Evolutionary conservation across 2,888 invertebrate genomes (phyloP), one percentile per base, ranked within the genome.

Genomic region (Tuberolachnus salignus): DNA sequence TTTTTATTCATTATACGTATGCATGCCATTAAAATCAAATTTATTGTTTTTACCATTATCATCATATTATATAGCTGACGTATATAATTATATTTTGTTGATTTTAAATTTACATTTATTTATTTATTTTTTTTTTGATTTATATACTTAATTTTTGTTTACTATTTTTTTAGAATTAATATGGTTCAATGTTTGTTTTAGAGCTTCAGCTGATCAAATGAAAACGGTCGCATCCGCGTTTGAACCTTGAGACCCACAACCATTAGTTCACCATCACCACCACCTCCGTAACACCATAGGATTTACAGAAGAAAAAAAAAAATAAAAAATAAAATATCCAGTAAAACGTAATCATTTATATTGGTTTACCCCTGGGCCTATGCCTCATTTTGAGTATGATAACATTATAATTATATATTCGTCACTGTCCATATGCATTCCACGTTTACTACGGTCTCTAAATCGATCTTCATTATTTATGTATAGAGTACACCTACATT

Each of bases 151-250:
- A 21, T 26, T 1, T 14, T 49, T 72, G 1, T 61, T 3, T 59
- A 34, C 21, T 57, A n/a, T n/a, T n/a, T n/a, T 3, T 59, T 8
- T 14, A n/a, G n/a, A 46, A 44, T 59, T 46, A 71, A 46, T 71
- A 46, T 61, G 11, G 46, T 53, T 55, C 19, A 1, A n/a, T 46
- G 16, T 67, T 14, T 73, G 72, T 73, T 86, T 73, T 86, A 94
- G 94, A 88, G 94, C 92, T 83, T 88, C 92, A 83, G 88, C 89
- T 83, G 92, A 91, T 82, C 92, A 93, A 84, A 94, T 94, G 94
- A 71, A 53, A 80, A n/a, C 80, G 57, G 85, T 85, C 73, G 86
- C 85, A 80, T 75, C 83, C 78, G 83, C 80, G 21, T 69, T 78
- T 51, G 59, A 69, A n/a, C 78, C 78, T 23, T 74, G 73, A 74